Conservation (phyloP, 2,888 invertebrate genomes). For the Quadriops clusia region DNA sequence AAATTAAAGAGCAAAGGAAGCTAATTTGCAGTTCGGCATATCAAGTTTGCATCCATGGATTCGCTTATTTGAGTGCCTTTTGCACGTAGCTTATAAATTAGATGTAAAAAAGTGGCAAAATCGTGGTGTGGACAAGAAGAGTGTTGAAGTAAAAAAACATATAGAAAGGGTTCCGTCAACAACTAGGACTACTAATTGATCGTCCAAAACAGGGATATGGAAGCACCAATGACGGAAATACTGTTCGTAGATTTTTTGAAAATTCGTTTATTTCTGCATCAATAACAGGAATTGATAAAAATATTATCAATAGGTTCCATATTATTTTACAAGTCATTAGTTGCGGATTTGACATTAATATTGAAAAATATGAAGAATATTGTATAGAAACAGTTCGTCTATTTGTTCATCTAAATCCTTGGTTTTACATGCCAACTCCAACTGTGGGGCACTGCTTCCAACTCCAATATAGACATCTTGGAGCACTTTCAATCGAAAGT, state of each 20-base stretch:
- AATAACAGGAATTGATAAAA: conserved; percentile 10
- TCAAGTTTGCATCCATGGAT: no score
- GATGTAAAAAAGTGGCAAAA: conserved; percentile 2
- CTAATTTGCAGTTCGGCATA: conserved; percentile 3
- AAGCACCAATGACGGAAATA: conserved; percentile 12
- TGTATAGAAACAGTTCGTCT: no score
- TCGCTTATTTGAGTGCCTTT: conserved; percentile 6
- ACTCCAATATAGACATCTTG: no score
- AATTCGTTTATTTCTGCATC: conserved; percentile 7
- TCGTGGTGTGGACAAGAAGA: not conserved
- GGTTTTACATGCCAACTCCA: no score
- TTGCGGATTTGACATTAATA: no score
- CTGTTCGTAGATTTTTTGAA: conserved; percentile 11
- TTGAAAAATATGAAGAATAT: no score
- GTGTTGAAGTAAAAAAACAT: conserved; percentile 4
- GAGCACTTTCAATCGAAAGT: no score
- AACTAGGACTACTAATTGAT: conserved; percentile 10
- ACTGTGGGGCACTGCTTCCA: no score
- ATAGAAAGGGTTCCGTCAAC: conserved; percentile 8
- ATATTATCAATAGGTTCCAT: conserved; percentile 1
- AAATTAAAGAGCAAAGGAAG: not conserved
- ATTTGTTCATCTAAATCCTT: no score
- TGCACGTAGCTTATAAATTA: conserved; percentile 7
- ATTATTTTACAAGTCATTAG: no score
- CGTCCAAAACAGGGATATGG: conserved; percentile 11